These are phyloP conservation scores for Procambarus clarkii DNA, from an alignment of 1,140 invertebrate species.

Conservation along the genomic window DNA sequence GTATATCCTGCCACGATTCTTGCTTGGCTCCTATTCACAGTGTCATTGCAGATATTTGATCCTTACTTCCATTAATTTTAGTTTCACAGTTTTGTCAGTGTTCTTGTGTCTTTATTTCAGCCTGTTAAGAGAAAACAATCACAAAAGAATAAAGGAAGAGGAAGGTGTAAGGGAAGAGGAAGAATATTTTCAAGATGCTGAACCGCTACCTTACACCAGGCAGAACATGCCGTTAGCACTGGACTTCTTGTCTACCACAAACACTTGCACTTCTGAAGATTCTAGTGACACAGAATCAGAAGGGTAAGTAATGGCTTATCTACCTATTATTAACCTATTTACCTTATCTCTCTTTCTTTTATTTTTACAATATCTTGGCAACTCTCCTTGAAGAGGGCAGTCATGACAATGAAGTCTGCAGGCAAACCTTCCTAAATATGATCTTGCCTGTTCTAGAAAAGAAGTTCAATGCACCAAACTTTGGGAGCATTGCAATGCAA, in stretches of 20 bases:
- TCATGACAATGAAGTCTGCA: too few species aligned
- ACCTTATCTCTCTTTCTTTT: too few species aligned
- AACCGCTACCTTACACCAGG: not conserved
- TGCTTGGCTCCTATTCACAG: too few species aligned
- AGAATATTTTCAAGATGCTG: conserved; percentile 53
- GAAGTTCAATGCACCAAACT: too few species aligned
- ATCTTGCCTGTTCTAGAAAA: too few species aligned
- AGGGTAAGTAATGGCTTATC: conserved; percentile 6
- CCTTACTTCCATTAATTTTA: too few species aligned
- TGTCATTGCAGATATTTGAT: too few species aligned
- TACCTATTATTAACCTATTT: too few species aligned
- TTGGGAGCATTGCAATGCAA: too few species aligned
- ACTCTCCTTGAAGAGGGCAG: not conserved
- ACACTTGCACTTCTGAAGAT: conserved; percentile 11
- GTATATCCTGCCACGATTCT: too few species aligned
- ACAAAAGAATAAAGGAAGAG: not conserved
- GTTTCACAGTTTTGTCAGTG: not conserved
- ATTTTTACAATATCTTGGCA: not conserved
- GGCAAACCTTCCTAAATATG: too few species aligned
- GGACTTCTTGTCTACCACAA: not conserved
- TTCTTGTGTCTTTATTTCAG: conserved; percentile 15
- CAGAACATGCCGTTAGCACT: not conserved
- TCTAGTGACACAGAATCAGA: conserved; percentile 63
- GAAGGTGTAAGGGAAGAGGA: conserved; percentile 50
- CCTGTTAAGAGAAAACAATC: conserved; percentile 19